Base-by-base conservation (phyloP, 2,888 invertebrate genomes). In the Orthosia incerta region DNA sequence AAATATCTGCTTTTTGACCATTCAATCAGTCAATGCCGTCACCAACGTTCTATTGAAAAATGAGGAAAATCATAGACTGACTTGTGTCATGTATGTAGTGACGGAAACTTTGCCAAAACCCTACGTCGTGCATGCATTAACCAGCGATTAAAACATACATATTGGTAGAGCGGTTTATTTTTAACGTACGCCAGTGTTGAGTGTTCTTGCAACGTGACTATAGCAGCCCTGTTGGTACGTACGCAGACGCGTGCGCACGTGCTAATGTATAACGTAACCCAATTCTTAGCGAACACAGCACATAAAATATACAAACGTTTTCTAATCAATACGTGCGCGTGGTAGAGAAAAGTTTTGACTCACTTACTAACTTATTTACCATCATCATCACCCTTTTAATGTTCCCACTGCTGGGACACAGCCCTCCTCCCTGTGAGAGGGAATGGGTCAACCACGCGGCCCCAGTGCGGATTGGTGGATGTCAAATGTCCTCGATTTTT, bases 171-270 rank as follows among this genome's bases (percentile, higher is more conserved):
- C 46, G 20, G 23, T 70, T 76, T 79, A 79, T 82, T 79, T 82
- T 69, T 77, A 77, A 68, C 63, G 3, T 15, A 60, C 13, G 46
- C 20, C 26, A 12, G 31, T 76, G 60, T 45, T 39, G 39, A 39
- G 39, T 39, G 39, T 77, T 65, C 55, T 55, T 61, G 71, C 82
- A 82, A 79, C 78, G 79, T 79, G 83, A 82, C 79, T 46, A 48
- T 45, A 56, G 63, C 63, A 82, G 26, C 83, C 79, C 79, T 71
- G 72, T n/a, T 57, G 45, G n/a, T 46, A 48, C 15, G 50, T 61
- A 66, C 74, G 70, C 48, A 74, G 70, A 20, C 76, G 82, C 79
- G 65, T 68, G 68, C 63, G 80, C 85, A 82, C 77, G 74, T 71
- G 76, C 20, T 31, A 20, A 15, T 16, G 31, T 20, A 45, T 61